These are phyloP conservation scores for Heliconius hermathena DNA, from an alignment of 1,140 invertebrate species.

Conservation along the genomic window DNA sequence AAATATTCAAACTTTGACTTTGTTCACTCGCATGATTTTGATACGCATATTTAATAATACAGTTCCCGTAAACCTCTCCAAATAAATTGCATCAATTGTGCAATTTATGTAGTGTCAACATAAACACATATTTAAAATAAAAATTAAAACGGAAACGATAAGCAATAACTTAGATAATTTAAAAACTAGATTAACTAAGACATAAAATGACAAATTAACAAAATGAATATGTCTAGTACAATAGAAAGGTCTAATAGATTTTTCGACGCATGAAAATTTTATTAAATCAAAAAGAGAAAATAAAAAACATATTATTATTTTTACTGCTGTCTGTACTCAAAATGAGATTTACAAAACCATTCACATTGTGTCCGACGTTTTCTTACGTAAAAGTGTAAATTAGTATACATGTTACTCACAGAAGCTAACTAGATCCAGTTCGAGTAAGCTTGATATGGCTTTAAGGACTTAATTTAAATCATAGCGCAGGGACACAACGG, in stretches of 20 bases:
- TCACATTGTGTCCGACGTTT: not conserved
- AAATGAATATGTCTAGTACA: too few relatives aligned
- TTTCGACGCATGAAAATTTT: too few relatives aligned
- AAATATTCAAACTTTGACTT: too few relatives aligned
- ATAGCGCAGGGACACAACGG: too few relatives aligned
- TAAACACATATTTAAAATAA: not conserved
- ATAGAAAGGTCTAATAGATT: too few relatives aligned
- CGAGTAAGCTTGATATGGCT: not conserved
- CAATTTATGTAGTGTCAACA: not conserved
- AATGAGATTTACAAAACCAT: not conserved
- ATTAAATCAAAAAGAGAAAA: not conserved
- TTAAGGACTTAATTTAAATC: not conserved
- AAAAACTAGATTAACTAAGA: too few relatives aligned
- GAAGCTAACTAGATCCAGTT: conserved; percentile 12
- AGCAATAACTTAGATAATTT: too few relatives aligned
- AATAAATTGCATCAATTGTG: not conserved
- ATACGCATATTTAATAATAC: not conserved
- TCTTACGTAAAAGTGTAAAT: conserved; percentile 9
- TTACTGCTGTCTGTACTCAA: not conserved
- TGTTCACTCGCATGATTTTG: not conserved
- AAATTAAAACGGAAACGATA: not conserved
- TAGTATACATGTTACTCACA: conserved; percentile 7
- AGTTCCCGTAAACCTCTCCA: not conserved
- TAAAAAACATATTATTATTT: not conserved
- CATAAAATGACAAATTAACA: too few relatives aligned